These are phyloP conservation scores for Arenaria interpres DNA, from an alignment of 2,113 vertebrate genomes.

Conservation along the genomic window DNA sequence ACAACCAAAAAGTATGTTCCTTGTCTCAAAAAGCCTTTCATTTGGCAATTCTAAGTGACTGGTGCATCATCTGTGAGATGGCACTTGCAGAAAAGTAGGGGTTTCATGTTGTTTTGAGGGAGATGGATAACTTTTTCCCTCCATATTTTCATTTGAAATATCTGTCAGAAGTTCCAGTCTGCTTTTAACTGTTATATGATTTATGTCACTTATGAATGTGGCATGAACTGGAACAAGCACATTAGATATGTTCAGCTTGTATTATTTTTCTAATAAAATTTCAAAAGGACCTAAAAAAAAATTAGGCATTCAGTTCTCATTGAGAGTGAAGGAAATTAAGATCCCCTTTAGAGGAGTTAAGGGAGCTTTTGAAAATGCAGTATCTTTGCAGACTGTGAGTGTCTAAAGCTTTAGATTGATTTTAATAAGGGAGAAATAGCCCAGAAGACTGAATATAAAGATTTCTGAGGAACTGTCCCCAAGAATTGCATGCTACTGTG, in stretches of 20 bases:
- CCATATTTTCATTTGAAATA: neutral
- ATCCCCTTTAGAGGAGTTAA: neutral
- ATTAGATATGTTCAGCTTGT: neutral
- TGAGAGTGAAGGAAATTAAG: neutral
- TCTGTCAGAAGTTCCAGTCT: neutral
- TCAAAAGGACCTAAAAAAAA: neutral
- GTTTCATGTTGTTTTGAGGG: neutral
- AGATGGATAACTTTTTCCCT: neutral
- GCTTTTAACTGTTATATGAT: neutral
- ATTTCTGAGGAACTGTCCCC: neutral
- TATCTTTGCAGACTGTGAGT: neutral
- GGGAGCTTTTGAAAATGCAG: constrained; percentile 1
- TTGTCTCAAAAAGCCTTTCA: neutral
- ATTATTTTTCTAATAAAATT: neutral
- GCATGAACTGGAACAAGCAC: neutral
- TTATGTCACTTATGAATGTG: neutral
- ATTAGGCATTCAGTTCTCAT: neutral
- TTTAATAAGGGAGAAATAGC: neutral
- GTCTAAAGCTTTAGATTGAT: neutral
- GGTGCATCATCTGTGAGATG: neutral
- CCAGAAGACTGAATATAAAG: neutral
- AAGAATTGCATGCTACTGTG: neutral
- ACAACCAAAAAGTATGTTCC: accelerated
- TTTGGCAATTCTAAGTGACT: neutral
- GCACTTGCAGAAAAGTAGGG: neutral